phyloP scores from a whole-genome alignment of 1,140 invertebrate species.

The Apis florea region DNA sequence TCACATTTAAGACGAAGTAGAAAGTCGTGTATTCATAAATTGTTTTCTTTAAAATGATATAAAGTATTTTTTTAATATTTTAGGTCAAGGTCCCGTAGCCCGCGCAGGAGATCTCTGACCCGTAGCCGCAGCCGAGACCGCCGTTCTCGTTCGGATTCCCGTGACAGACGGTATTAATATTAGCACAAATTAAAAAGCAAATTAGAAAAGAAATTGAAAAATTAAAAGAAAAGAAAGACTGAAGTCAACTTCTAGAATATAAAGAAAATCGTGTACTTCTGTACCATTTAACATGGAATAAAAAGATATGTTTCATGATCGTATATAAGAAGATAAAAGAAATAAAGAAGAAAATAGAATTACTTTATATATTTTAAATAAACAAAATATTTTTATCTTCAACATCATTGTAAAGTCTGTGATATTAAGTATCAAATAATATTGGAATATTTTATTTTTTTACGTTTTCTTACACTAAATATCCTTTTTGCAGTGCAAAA shows the following conservation, averaged over 20 bases:
- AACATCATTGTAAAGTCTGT: neutral
- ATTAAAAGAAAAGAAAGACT: neutral
- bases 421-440: neutral
- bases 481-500: neutral
- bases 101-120: slow-evolving; percentile 76
- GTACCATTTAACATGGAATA: neutral
- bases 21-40: slow-evolving; percentile 48
- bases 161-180: slow-evolving; percentile 79
- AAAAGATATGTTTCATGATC: no score
- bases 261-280: neutral
- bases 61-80: slow-evolving; percentile 68
- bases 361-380: no score
- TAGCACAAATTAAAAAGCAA: slow-evolving; percentile 47
- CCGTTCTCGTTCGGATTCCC: slow-evolving; percentile 79
- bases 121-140: slow-evolving; percentile 79
- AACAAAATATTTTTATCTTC: no score
- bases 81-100: slow-evolving; percentile 79
- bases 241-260: neutral
- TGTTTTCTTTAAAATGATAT: slow-evolving; percentile 35
- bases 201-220: neutral
- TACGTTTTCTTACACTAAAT: slow-evolving; percentile 5
- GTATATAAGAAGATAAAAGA: no score
- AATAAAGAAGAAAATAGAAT: no score
- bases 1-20: slow-evolving; percentile 29
- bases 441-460: neutral